A percentile compares a stretch with the other conserved stretches of the same genome.
Conservation (phyloP, 2,797 vertebrate genomes). For the Carapus acus region DNA sequence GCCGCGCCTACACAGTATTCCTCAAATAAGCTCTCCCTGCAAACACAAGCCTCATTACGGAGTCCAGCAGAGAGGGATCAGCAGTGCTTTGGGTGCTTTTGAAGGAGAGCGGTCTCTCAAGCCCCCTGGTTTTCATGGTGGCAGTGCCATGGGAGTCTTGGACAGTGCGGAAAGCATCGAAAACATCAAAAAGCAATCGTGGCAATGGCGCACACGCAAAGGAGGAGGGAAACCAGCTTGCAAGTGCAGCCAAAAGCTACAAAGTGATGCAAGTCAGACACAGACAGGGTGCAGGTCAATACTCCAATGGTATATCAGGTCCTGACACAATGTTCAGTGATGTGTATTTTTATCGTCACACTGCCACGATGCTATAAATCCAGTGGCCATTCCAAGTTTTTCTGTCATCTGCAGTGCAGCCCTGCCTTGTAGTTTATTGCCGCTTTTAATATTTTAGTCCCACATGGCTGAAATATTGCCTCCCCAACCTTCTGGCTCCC, state of each 20-base stretch:
- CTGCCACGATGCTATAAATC: conserved; percentile 29
- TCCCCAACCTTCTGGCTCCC: conserved; percentile 46
- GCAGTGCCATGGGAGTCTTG: not conserved
- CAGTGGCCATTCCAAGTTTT: conserved; percentile 36
- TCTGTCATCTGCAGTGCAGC: conserved; percentile 33
- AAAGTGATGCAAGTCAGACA: conserved; percentile 28
- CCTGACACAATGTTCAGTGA: conserved; percentile 18
- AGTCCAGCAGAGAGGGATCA: conserved; percentile 27
- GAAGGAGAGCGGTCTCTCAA: conserved; percentile 31
- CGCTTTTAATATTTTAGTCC: conserved; percentile 60
- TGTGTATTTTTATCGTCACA: conserved; percentile 29
- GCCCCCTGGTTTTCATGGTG: conserved; percentile 20
- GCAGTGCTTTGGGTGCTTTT: conserved; percentile 29
- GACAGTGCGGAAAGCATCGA: conserved; percentile 15
- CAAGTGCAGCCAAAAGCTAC: conserved; percentile 17
- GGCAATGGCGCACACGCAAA: conserved; percentile 10
- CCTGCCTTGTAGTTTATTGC: conserved; percentile 48
- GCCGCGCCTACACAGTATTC: conserved; percentile 54
- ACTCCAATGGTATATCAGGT: conserved; percentile 38
- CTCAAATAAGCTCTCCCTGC: conserved; percentile 62
- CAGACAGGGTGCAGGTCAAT: conserved; percentile 8
- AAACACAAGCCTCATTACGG: conserved; percentile 44
- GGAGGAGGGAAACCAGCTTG: not conserved
- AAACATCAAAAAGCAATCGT: conserved; percentile 21
- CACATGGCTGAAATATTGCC: conserved; percentile 38